Conservation (phyloP, 2,113 vertebrate species). For the Podocnemis expansa region DNA sequence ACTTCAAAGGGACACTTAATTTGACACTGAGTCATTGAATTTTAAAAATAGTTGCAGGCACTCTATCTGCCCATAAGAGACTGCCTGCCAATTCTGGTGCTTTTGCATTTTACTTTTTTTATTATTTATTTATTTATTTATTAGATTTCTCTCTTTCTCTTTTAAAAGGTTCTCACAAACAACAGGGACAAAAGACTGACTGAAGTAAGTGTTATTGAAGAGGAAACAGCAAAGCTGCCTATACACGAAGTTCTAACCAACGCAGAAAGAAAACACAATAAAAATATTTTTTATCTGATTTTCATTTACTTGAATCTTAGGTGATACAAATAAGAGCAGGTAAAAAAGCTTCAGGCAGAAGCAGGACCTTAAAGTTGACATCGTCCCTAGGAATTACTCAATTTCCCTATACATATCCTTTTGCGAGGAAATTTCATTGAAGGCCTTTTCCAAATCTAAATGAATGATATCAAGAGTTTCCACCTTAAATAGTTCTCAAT, state of each 20-base stretch:
- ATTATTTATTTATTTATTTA: no score
- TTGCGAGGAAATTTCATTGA: background rate
- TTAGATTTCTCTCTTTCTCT: background rate
- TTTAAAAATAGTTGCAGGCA: background rate
- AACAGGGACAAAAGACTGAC: background rate
- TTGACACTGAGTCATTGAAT: background rate
- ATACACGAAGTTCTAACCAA: background rate
- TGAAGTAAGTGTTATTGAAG: background rate
- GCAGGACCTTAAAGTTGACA: background rate
- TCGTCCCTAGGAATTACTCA: background rate
- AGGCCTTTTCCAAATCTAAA: background rate
- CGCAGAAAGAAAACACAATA: background rate
- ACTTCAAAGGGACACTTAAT: background rate
- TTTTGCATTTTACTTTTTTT: background rate
- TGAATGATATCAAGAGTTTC: background rate
- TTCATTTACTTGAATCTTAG: background rate
- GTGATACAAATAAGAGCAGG: background rate
- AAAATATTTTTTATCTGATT: background rate
- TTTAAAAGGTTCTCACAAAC: background rate
- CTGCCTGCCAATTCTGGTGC: background rate
- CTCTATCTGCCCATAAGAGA: background rate
- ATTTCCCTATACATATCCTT: background rate
- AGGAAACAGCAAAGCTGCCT: accelerated
- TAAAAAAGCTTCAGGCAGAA: background rate
- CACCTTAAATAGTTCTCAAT: background rate